Evolutionary conservation across 2,888 invertebrate genomes (phyloP).

Genomic region (Microplitis manilae): DNA sequence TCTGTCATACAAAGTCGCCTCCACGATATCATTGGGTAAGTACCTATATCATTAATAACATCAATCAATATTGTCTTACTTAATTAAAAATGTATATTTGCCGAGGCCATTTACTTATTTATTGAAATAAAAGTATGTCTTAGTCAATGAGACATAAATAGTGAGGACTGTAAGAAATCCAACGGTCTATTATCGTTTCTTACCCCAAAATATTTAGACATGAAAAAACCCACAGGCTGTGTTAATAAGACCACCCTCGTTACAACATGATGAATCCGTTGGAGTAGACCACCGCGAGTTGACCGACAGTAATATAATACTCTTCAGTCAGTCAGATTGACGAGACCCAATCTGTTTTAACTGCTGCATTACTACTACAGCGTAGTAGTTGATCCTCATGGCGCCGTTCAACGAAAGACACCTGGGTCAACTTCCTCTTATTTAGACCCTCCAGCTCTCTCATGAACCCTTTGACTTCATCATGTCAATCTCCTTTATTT

Average conservation of each 20-base stretch:
- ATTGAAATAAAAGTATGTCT: neutral
- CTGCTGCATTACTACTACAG: conserved; percentile 32
- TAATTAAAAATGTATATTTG: neutral
- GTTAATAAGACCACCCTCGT: conserved; percentile 52
- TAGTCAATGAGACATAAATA: neutral
- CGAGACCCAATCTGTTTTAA: conserved; percentile 62
- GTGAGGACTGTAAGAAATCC: neutral
- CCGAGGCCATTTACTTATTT: neutral
- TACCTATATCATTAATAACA: conserved; percentile 41
- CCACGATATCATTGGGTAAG: conserved; percentile 76
- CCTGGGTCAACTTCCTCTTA: conserved; percentile 68
- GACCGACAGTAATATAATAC: conserved; percentile 56
- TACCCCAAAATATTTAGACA: conserved; percentile 42
- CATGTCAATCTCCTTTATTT: conserved; percentile 35
- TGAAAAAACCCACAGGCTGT: conserved; percentile 37
- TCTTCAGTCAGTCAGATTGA: conserved; percentile 52
- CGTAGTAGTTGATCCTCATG: conserved; percentile 55
- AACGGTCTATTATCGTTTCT: conserved; percentile 10
- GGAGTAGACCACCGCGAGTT: conserved; percentile 41
- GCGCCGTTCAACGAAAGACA: conserved; percentile 53
- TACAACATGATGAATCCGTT: conserved; percentile 47
- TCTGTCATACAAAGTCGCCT: conserved; percentile 70
- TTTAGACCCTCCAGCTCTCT: conserved; percentile 62
- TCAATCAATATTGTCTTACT: neutral
- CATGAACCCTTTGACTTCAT: conserved; percentile 42